Percentiles rank a stretch among this genome's conserved stretches.
These are phyloP conservation scores for Cervus canadensis DNA, from an alignment of 2,113 vertebrate genomes.

Conservation along the genomic window DNA sequence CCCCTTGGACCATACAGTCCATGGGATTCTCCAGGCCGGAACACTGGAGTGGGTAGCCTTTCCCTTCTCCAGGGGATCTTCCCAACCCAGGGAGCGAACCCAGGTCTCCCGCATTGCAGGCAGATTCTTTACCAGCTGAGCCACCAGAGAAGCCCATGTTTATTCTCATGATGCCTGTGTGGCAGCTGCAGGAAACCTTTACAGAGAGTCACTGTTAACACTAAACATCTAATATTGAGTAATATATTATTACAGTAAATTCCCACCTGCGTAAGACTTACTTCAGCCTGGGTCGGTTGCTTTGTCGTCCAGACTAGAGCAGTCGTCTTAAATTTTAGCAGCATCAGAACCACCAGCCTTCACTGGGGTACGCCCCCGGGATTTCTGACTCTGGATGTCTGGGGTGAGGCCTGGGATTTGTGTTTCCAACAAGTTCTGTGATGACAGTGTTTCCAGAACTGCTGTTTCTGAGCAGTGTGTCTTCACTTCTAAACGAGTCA, in stretches of 20 bases:
- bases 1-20: neutral
- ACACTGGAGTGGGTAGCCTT: fast-evolving
- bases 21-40: neutral
- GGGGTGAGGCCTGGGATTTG: neutral
- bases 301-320: neutral
- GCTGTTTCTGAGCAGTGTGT: neutral
- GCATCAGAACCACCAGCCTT: neutral
- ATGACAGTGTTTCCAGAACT: neutral
- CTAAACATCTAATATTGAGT: neutral
- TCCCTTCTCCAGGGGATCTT: neutral
- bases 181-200: neutral
- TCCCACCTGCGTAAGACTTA: neutral
- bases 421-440: neutral
- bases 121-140: neutral
- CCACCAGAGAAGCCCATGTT: neutral
- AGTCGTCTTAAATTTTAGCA: neutral
- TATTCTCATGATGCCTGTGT: neutral
- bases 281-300: neutral
- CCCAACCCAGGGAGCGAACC: neutral
- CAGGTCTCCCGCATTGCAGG: neutral
- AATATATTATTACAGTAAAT: neutral
- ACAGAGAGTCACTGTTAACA: neutral
- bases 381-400: neutral
- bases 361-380: fast-evolving
- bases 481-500: neutral